Conservation (phyloP, 2,888 invertebrate genomes). For the Cremastinae sp. region DNA sequence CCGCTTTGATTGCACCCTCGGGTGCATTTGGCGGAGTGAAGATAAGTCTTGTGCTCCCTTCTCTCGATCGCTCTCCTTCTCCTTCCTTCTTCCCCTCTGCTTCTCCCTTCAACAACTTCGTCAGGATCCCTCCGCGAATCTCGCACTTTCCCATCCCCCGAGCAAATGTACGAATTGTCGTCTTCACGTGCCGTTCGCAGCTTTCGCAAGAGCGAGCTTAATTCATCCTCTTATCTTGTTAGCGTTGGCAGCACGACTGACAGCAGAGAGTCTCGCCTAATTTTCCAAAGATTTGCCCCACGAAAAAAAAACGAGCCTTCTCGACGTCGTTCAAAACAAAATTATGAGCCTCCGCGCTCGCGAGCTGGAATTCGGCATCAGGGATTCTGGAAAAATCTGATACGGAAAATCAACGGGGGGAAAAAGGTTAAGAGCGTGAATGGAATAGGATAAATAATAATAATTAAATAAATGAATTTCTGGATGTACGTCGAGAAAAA, state of each 20-base stretch:
- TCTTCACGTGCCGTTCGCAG: background rate
- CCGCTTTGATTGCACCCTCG: conserved; percentile 61
- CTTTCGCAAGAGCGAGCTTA: conserved; percentile 9
- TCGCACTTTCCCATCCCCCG: background rate
- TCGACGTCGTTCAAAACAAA: no score
- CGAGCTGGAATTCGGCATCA: no score
- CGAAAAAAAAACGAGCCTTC: background rate
- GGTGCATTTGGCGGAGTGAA: conserved; percentile 59
- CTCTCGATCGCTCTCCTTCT: conserved; percentile 8
- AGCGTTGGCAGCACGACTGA: conserved; percentile 14
- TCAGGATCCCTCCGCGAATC: conserved; percentile 16
- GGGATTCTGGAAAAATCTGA: background rate
- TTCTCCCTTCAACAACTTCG: background rate
- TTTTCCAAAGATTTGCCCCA: background rate
- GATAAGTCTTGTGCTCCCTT: conserved; percentile 64
- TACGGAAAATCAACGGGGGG: conserved; percentile 6
- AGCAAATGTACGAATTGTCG: conserved; percentile 18
- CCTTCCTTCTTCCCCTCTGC: conserved; percentile 12
- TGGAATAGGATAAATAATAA: background rate
- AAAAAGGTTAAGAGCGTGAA: conserved; percentile 1
- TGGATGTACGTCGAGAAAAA: background rate
- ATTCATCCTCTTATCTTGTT: conserved; percentile 36
- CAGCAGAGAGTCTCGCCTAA: conserved; percentile 3
- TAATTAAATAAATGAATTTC: background rate
- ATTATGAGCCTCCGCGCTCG: no score